Evolutionary conservation across 2,888 invertebrate species (phyloP).

Genomic region (Melangyna quadrimaculata): DNA sequence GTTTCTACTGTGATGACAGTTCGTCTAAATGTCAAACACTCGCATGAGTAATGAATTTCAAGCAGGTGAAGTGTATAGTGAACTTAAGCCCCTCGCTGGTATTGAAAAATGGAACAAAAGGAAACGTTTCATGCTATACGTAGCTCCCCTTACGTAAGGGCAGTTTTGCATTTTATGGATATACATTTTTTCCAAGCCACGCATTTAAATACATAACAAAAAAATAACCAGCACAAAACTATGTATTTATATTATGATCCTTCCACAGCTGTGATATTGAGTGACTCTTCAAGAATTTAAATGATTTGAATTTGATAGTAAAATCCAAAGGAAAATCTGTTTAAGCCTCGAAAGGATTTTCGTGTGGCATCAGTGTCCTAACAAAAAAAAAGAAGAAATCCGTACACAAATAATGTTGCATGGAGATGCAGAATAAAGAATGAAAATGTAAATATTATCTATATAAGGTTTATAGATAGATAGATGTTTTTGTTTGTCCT

Average conservation of each 20-base stretch:
- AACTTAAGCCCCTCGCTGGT: not conserved
- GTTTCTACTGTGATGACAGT: slow-evolving; percentile 53
- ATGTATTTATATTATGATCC: slow-evolving; percentile 8
- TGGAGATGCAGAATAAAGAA: slow-evolving; percentile 39
- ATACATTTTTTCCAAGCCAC: not conserved
- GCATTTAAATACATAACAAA: slow-evolving; percentile 25
- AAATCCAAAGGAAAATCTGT: slow-evolving; percentile 40
- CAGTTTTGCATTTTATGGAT: slow-evolving; percentile 47
- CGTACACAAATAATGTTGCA: slow-evolving; percentile 66
- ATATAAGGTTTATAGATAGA: not conserved
- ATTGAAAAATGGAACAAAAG: not conserved
- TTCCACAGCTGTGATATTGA: slow-evolving; percentile 58
- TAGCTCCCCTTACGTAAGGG: not conserved
- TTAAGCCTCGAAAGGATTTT: slow-evolving; percentile 64
- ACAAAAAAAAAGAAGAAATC: slow-evolving; percentile 16
- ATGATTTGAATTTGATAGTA: slow-evolving; percentile 44
- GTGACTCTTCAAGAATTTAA: slow-evolving; percentile 59
- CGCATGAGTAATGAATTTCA: slow-evolving; percentile 50
- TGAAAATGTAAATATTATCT: slow-evolving; percentile 53
- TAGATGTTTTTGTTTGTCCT: slow-evolving; percentile 3
- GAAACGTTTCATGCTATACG: not conserved
- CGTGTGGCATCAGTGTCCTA: slow-evolving; percentile 47
- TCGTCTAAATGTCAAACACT: slow-evolving; percentile 56
- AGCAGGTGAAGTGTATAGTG: slow-evolving; percentile 45
- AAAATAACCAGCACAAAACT: slow-evolving; percentile 20